Evolutionary conservation across 2,113 vertebrate species (phyloP).

Genomic region (Pithys albifrons): DNA sequence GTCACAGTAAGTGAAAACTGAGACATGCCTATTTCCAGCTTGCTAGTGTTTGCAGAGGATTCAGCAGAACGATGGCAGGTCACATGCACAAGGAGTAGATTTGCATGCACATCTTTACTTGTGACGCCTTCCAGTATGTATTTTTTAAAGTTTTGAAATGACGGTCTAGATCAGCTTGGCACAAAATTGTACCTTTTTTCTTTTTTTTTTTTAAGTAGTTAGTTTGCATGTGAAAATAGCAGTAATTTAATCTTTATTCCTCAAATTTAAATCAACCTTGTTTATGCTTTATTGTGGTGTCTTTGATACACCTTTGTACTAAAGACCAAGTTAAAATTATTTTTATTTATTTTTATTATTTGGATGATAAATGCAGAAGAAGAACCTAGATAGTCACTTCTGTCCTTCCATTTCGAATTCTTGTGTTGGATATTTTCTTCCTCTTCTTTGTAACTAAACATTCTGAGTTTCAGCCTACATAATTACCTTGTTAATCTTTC

Average conservation of each 20-base stretch:
- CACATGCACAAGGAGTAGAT: neutral
- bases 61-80: neutral
- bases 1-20: neutral
- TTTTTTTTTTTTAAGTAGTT: neutral
- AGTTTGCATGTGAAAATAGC: neutral
- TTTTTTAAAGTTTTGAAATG: neutral
- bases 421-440: neutral
- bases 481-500: neutral
- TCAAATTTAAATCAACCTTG: neutral
- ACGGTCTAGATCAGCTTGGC: neutral
- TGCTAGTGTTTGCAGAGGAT: neutral
- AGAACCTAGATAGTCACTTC: neutral
- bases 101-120: neutral
- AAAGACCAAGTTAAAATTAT: neutral
- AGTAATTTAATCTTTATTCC: neutral
- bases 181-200: neutral
- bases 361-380: neutral
- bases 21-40: neutral
- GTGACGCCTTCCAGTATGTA: neutral
- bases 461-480: neutral
- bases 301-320: neutral
- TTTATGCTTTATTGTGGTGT: neutral
- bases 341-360: neutral
- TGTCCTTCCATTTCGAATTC: neutral
- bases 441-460: neutral